Evolutionary conservation across 2,797 vertebrate species (phyloP).

Genomic region (Spheniscus humboldti): DNA sequence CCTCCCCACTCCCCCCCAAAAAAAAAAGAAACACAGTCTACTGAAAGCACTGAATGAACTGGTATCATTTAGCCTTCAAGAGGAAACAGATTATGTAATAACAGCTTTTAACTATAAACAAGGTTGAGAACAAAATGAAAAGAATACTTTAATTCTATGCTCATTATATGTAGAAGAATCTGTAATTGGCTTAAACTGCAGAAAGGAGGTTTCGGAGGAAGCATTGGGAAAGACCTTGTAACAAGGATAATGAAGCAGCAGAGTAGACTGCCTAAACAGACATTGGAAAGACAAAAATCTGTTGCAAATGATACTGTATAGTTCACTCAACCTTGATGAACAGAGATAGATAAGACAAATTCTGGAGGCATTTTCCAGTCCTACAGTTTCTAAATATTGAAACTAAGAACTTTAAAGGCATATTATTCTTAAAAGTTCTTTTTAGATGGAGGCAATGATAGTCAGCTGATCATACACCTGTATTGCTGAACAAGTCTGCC

Average conservation of each 20-base stretch:
- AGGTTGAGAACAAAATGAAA: not conserved
- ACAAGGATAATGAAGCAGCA: not conserved
- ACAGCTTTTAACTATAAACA: not conserved
- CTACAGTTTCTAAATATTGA: not conserved
- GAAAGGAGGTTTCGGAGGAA: not conserved
- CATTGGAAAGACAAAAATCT: not conserved
- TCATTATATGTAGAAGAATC: not conserved
- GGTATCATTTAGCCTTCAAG: not conserved
- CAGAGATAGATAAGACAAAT: not conserved
- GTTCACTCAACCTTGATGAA: not conserved
- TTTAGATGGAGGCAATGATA: not conserved
- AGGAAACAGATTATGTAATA: not conserved
- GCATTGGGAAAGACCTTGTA: not conserved
- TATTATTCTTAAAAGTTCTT: not conserved
- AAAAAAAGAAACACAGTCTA: not conserved
- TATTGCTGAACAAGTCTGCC: not conserved
- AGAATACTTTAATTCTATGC: not conserved
- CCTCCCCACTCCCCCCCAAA: fast-evolving
- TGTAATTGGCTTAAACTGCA: not conserved
- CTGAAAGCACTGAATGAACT: not conserved
- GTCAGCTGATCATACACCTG: not conserved
- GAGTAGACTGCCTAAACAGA: not conserved
- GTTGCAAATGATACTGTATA: not conserved
- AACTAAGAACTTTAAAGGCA: not conserved
- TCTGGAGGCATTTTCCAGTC: not conserved